Conservation (phyloP, 2,797 vertebrate genomes). For the Triplophysa bombifrons region DNA sequence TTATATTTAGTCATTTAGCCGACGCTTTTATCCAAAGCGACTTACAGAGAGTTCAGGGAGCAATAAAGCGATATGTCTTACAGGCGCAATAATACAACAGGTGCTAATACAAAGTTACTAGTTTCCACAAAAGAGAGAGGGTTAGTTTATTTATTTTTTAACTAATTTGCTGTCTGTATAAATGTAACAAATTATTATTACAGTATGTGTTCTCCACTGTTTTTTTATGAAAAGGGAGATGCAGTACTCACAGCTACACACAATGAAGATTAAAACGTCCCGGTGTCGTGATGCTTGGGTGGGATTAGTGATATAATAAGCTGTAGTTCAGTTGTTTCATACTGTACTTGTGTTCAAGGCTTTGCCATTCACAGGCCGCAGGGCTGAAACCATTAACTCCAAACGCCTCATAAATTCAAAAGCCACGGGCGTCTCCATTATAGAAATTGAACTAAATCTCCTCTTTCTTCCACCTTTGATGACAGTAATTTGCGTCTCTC, state of each 20-base stretch:
- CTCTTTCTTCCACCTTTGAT: conserved; percentile 70
- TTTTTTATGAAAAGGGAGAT: background rate
- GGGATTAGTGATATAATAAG: conserved; percentile 8
- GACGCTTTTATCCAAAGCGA: too few relatives aligned
- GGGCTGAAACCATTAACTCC: conserved; percentile 10
- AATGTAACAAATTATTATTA: background rate
- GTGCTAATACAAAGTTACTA: too few relatives aligned
- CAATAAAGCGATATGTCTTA: too few relatives aligned
- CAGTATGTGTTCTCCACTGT: background rate
- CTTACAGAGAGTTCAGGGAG: too few relatives aligned
- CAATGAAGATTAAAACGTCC: background rate
- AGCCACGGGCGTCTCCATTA: conserved; percentile 66
- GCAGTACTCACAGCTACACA: background rate
- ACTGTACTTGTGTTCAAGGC: conserved; percentile 51
- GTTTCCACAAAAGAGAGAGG: too few relatives aligned
- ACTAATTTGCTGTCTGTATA: too few relatives aligned
- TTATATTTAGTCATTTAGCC: too few relatives aligned
- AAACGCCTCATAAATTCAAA: conserved; percentile 57
- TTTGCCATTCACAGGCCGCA: conserved; percentile 13
- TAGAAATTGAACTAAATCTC: conserved; percentile 68
- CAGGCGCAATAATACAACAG: too few relatives aligned
- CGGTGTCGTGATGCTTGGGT: background rate
- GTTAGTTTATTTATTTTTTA: too few relatives aligned
- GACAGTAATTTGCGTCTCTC: conserved; percentile 72
- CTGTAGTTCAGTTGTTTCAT: conserved; percentile 19